These are phyloP conservation scores for Megastigmus dorsalis DNA, from an alignment of 2,888 invertebrate genomes.

Conservation along the genomic window DNA sequence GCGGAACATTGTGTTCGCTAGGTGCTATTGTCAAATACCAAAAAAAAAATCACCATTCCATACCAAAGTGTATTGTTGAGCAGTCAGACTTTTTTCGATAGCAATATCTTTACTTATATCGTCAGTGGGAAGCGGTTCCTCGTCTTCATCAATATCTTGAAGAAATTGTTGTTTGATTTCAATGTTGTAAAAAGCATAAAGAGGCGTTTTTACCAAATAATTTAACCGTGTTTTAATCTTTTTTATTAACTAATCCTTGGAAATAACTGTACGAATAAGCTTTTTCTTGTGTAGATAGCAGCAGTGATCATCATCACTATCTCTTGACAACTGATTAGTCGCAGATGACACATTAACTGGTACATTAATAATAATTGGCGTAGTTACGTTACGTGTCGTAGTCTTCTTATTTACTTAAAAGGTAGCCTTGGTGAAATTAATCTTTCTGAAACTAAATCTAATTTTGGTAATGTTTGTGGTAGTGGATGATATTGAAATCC, in stretches of 20 bases:
- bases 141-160: neutral
- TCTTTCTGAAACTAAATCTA: conserved; percentile 43
- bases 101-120: conserved; percentile 52
- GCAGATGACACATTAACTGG: conserved; percentile 30
- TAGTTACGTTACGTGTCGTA: conserved; percentile 30
- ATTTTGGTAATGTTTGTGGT: conserved; percentile 45
- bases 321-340: conserved; percentile 48
- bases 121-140: neutral
- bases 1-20: conserved; percentile 48
- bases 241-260: conserved; percentile 57
- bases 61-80: conserved; percentile 52
- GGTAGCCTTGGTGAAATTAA: conserved; percentile 44
- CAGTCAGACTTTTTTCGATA: conserved; percentile 47
- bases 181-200: conserved; percentile 49
- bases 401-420: conserved; percentile 40
- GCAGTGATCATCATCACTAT: conserved; percentile 61
- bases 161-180: conserved; percentile 4
- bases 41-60: conserved; percentile 55
- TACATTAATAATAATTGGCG: conserved; percentile 44
- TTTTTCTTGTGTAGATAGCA: conserved; percentile 59
- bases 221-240: conserved; percentile 59
- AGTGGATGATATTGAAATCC: conserved; percentile 12
- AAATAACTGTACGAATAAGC: conserved; percentile 58
- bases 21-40: conserved; percentile 55
- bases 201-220: conserved; percentile 54